Conservation (phyloP, 2,797 vertebrate species). For the Aulostomus chinensis region DNA sequence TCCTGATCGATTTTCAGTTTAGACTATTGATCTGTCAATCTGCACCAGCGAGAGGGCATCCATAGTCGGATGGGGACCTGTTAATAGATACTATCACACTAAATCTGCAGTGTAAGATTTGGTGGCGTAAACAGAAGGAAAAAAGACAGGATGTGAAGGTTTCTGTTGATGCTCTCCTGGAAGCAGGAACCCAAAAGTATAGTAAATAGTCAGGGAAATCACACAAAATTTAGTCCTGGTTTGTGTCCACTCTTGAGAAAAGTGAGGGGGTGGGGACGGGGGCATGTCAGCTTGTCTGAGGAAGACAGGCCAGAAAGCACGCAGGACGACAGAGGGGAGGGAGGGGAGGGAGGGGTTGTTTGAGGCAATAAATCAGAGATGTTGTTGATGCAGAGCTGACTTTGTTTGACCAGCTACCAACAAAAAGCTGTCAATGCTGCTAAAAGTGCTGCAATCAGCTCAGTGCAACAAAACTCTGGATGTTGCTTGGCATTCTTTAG, state of each 20-base stretch:
- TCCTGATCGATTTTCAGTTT: slow-evolving; percentile 68
- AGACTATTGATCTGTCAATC: slow-evolving; percentile 62
- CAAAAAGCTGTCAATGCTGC: slow-evolving; percentile 17
- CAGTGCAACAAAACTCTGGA: no score
- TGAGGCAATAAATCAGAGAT: slow-evolving; percentile 48
- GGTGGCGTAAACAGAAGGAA: slow-evolving; percentile 2
- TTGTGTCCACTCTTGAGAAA: slow-evolving; percentile 21
- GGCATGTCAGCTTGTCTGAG: slow-evolving; percentile 14
- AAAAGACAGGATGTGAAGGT: slow-evolving; percentile 3
- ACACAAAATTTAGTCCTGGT: slow-evolving; percentile 16
- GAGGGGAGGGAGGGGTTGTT: slow-evolving; percentile 16
- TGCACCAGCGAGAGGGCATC: slow-evolving; percentile 9
- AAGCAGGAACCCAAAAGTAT: slow-evolving; percentile 2
- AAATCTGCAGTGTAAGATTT: slow-evolving; percentile 19
- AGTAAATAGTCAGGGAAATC: slow-evolving; percentile 6
- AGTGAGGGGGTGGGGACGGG: not conserved
- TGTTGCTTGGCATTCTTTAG: no score
- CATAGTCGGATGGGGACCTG: slow-evolving; percentile 25
- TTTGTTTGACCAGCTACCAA: slow-evolving; percentile 48
- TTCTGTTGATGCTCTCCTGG: not conserved
- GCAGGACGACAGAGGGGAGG: slow-evolving; percentile 13
- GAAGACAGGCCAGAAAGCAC: slow-evolving; percentile 30
- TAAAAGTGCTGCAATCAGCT: slow-evolving; percentile 13
- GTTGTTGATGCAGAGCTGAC: slow-evolving; percentile 31
- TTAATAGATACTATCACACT: slow-evolving; percentile 47